Base-by-base conservation (phyloP, 2,797 vertebrate species). In the Pipistrellus nathusii region DNA sequence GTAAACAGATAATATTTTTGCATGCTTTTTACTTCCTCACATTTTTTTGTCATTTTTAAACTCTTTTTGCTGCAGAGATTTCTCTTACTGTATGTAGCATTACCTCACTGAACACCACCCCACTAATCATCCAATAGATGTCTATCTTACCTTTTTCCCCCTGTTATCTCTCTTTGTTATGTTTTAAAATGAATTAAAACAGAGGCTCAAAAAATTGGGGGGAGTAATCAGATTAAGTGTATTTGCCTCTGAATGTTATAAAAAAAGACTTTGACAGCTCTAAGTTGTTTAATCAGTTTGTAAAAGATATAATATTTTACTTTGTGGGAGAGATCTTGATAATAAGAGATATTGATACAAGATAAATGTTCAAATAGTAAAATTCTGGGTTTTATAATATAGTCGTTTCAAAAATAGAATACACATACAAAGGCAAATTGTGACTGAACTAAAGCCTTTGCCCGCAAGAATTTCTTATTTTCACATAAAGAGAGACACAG, bases 351-450 rank as follows among this genome's bases (percentile, higher is more conserved):
- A 4, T 1, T 72, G 11, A 57, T 64, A 7, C 10, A 94, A 81
- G 81, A 12, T 6, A 35, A 66, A 66, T 83, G n/a, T 71, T 72
- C 27, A 44, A 48, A 72, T 46, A 86, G 46, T 78, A 84, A 77
- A 71, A 11, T 48, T 69, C 21, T 15, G 38, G 5, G 62, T 72
- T 72, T 86, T 25, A 48, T 77, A 71, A 66, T 71, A 71, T 21
- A 59, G 5, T 64, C 20, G 30, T 85, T 86, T 83, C 17, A 92
- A 82, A 95, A 92, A 64, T 25, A 83, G 75, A 81, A 59, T 38
- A 92, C 21, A 57, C 3, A 11, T 27, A 75, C 46, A 82, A 21
- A 41, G 30, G 59, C 23, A 92, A 82, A 71, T 6, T 82, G 20
- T 81, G 44, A 57, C 51, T 71, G n/a, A 72, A 57, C 71, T 92